Percentiles rank a stretch among this genome's conserved stretches.
phyloP scores from a whole-genome alignment of 2,113 vertebrate species.

The Pseudopipra pipra region DNA sequence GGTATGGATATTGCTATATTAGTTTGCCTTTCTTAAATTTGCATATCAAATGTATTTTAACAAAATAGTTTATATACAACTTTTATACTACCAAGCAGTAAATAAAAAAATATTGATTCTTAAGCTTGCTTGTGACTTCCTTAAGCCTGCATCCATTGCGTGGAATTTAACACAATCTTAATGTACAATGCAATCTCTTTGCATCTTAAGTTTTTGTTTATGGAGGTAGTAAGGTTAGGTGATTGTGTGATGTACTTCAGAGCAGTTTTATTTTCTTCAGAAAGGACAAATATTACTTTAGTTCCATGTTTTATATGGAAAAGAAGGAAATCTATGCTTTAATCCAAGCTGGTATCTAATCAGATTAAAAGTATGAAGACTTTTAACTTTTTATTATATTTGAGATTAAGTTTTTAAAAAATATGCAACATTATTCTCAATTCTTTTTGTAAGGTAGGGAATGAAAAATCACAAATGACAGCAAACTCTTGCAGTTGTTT shows the following conservation, averaged over 20 bases:
- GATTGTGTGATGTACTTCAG: background rate
- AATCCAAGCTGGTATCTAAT: background rate
- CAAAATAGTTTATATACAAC: conserved; percentile 68
- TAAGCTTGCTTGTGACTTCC: background rate
- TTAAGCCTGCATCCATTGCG: background rate
- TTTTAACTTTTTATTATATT: background rate
- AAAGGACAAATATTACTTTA: background rate
- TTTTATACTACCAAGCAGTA: conserved; percentile 78
- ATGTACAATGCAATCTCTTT: background rate
- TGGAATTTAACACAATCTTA: background rate
- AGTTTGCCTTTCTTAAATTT: conserved; percentile 48
- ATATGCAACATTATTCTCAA: background rate
- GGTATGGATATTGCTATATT: background rate
- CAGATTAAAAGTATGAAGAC: background rate
- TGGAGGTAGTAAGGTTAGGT: background rate
- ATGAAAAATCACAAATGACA: background rate
- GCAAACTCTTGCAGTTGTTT: background rate
- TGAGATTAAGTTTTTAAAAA: background rate
- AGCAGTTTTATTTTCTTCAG: background rate
- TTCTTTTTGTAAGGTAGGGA: background rate
- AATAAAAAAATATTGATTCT: conserved; percentile 63
- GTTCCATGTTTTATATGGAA: background rate
- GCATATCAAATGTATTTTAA: conserved; percentile 74
- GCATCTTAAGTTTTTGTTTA: background rate
- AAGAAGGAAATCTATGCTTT: background rate